Conservation (phyloP, 2,113 vertebrate genomes). For the Thryonomys swinderianus region DNA sequence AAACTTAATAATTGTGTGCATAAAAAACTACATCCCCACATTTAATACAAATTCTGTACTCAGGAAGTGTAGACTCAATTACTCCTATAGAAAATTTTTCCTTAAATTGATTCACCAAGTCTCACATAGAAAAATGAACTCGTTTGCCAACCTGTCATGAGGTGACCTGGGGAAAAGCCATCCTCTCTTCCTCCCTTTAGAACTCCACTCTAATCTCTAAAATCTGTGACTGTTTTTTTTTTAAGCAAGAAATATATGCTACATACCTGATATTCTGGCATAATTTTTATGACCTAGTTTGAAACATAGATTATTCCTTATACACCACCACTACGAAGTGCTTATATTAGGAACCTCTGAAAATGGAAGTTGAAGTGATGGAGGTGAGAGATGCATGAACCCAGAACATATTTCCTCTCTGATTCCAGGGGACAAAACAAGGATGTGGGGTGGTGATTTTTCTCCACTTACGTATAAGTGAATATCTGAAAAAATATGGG, state of each 20-base stretch:
- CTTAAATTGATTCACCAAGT: slow-evolving; percentile 19
- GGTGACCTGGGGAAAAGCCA: neutral
- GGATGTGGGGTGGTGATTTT: neutral
- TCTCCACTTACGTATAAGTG: neutral
- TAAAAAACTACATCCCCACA: neutral
- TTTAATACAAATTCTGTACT: neutral
- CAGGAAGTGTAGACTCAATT: slow-evolving; percentile 29
- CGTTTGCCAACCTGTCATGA: neutral
- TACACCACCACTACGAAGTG: neutral
- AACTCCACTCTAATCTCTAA: neutral
- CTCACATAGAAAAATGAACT: neutral
- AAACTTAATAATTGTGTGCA: neutral
- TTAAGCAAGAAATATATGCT: neutral
- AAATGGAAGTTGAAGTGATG: neutral
- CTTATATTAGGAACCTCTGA: neutral
- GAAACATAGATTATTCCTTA: neutral
- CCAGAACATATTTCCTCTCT: neutral
- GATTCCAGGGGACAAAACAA: neutral
- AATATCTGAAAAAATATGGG: neutral
- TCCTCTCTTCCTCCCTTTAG: neutral
- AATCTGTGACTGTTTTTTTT: neutral
- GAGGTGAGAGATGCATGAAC: neutral
- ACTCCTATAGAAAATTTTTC: neutral
- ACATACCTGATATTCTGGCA: neutral
- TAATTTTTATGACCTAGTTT: slow-evolving; percentile 6